Base-by-base conservation (phyloP, 2,797 vertebrate genomes). In the Coccyzus lansbergi region DNA sequence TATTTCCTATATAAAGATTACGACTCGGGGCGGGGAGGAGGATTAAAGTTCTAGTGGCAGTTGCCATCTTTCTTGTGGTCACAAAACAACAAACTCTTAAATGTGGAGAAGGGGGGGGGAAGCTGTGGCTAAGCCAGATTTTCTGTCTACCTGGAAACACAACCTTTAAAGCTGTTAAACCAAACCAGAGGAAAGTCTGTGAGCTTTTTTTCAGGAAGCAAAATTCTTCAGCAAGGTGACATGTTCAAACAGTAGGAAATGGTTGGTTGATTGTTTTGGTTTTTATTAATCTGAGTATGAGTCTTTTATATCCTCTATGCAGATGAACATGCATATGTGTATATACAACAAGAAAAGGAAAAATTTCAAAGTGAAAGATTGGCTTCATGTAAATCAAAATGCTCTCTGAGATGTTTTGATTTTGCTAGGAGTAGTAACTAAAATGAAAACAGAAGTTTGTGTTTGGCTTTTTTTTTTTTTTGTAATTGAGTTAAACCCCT, bases 91-190 rank as follows among this genome's bases (percentile, higher is more conserved):
- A 0, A 80, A 56, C 60, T 88, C 77, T 84, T 93, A 72, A 59
- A 82, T 80, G 76, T 84, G 81, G 81, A 72, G 49, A 55, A 21
- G 55, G 63, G 14, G 2, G n/a, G n/a, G 70, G 75, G 38, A 89
- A 83, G 51, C 92, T 91, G 79, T 74, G 79, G 77, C 36, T 87
- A 83, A 92, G 58, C 49, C 76, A 87, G 89, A 68, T 93, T 89
- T 93, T 75, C 68, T 2, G 2, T 92, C 86, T 80, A 90, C 64
- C 75, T 93, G 64, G 86, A 87, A 88, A 44, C 46, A 58, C 59
- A 67, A 18, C 44, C 13, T 76, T 86, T 88, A 86, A 84, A 65
- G 44, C 83, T 86, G 15, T 65, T 88, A 74, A 92, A 55, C 64
- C 86, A 67, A 96, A 70, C 29, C 64, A 64, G 78, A 82, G 78